Conservation (phyloP, 2,888 invertebrate genomes). For the Parascotia fuliginaria region DNA sequence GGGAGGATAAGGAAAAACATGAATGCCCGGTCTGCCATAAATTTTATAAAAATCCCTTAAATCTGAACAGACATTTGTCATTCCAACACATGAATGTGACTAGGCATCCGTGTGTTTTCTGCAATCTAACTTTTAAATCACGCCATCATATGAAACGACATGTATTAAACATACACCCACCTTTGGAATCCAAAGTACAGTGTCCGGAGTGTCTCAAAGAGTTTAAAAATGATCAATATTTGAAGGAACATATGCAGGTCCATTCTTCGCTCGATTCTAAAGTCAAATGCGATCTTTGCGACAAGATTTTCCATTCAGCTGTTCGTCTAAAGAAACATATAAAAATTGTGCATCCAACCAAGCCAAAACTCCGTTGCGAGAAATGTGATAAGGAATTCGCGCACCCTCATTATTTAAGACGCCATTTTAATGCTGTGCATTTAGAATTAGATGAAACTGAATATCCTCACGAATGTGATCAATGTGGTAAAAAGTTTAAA, state of each 20-base stretch:
- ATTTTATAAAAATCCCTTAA: conserved; percentile 70
- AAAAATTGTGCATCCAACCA: conserved; percentile 76
- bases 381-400: conserved; percentile 79
- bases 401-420: conserved; percentile 71
- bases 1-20: conserved; percentile 66
- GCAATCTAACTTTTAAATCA: conserved; percentile 78
- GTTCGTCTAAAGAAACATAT: conserved; percentile 78
- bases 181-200: conserved; percentile 75
- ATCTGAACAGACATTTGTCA: conserved; percentile 70
- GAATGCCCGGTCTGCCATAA: conserved; percentile 74
- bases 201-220: conserved; percentile 78
- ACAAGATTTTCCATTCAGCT: conserved; percentile 75
- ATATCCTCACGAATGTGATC: conserved; percentile 72
- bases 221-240: conserved; percentile 79
- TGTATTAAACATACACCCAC: conserved; percentile 77
- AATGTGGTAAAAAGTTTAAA: conserved; percentile 79
- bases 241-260: conserved; percentile 80
- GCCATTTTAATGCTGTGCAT: conserved; percentile 75
- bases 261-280: conserved; percentile 74
- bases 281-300: conserved; percentile 76
- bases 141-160: conserved; percentile 79
- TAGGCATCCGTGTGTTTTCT: conserved; percentile 76
- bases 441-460: conserved; percentile 70
- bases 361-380: conserved; percentile 73
- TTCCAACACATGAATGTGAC: conserved; percentile 73